Evolutionary conservation across 2,888 invertebrate genomes (phyloP), one percentile per base, ranked within the genome.

Genomic region (Onchidella celtica): DNA sequence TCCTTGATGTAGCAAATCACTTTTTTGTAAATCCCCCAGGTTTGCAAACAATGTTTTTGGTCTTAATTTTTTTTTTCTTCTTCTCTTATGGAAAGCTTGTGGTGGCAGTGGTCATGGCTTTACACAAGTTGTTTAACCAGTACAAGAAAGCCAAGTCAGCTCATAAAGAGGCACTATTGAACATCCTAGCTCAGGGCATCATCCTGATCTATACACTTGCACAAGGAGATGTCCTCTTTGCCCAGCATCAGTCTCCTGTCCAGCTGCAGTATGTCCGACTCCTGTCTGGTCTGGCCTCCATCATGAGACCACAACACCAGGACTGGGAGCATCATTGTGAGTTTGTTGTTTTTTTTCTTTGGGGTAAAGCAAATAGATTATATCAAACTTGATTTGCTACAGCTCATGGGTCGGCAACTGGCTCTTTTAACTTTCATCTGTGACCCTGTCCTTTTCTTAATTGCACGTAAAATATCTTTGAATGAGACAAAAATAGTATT

Each of bases 181-280:
- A 47, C 21, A 59, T 34, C n/a, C 29, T 80, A 29, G 74, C 40
- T n/a, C 68, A 74, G 57, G 68, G 80, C 0, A 34, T 74, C 34
- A 38, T 36, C n/a, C 24, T 80, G n/a, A 40, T 80, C 17, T 74
- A 74, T 29, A 24, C 68, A 3, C n/a, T 80, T 68, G 74, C 57
- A 17, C 79, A 73, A 11, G 79, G 40, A 17, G 79, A 73, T 34
- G 9, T 3, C 9, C 24, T 34, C 3, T 79, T 73, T 36, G n/a
- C 17, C 4, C 79, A 72, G 73, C 79, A 57, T 40, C 34, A 34
- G 36, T n/a, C 27, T 29, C 27, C 73, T 2, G 73, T 66, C 3
- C 73, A 73, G 55, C 47, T 55, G 17, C 34, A 47, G 65, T 79
- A 79, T 55, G 66, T 73, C 55, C 29, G 79, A 3, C 63, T 73